Evolutionary conservation across 30 jellyfish, hydroid and myxozoan genomes (phyloP).

Genomic region (Pseudorhiza aurosa): DNA sequence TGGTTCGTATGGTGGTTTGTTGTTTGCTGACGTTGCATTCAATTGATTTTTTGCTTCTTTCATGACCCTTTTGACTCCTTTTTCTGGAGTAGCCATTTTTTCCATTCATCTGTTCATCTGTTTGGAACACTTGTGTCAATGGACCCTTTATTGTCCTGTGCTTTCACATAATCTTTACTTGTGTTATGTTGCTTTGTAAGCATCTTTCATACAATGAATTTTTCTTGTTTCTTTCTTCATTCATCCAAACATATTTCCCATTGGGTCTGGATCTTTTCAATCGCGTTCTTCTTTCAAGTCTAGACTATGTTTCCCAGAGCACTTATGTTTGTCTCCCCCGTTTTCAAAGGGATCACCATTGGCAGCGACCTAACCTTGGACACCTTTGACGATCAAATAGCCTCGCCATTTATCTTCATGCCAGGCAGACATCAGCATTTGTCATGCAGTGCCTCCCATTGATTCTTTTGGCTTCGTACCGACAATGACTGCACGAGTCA

Average conservation of each 20-base stretch:
- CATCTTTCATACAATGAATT: background rate
- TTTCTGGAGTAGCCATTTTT: background rate
- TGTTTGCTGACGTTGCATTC: background rate
- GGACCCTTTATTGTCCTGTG: constrained; percentile 4
- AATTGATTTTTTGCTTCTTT: constrained; percentile 3
- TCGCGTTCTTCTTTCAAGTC: background rate
- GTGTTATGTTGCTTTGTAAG: background rate
- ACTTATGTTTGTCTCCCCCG: background rate
- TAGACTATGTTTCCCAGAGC: background rate
- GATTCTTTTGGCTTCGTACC: background rate
- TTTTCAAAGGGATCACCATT: background rate
- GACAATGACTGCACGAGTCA: background rate
- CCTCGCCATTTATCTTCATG: no score
- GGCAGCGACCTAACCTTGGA: background rate
- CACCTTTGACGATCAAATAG: background rate
- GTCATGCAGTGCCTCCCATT: background rate
- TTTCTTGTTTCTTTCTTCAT: background rate
- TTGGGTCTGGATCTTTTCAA: background rate
- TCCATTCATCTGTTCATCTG: background rate
- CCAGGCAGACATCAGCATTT: no score
- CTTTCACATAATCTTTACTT: background rate
- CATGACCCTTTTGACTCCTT: constrained; percentile 3
- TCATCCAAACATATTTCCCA: constrained; percentile 5
- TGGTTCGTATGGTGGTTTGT: background rate
- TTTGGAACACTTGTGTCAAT: background rate